Evolutionary conservation across 2,797 vertebrate species (phyloP).

Genomic region (Enteromius treurensis): DNA sequence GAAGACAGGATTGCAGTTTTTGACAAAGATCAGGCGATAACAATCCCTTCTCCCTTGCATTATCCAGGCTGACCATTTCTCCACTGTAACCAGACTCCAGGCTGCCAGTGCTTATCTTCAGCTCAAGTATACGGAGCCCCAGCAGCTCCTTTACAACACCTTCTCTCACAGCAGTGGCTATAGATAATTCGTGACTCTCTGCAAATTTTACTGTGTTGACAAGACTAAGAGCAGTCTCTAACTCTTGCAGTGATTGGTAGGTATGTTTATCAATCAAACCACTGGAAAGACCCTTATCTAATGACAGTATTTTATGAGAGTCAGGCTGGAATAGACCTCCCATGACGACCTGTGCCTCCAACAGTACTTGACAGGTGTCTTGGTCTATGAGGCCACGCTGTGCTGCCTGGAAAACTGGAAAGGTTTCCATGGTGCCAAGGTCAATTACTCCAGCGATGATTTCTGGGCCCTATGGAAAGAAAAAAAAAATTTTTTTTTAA

Average conservation of each 20-base stretch:
- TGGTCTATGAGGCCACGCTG: slow-evolving; percentile 94
- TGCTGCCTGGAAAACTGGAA: slow-evolving; percentile 90
- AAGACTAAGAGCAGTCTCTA: slow-evolving; percentile 75
- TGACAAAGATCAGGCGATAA: slow-evolving; percentile 70
- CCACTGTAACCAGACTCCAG: slow-evolving; percentile 68
- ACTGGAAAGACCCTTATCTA: slow-evolving; percentile 80
- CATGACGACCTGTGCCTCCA: slow-evolving; percentile 89
- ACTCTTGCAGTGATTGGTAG: slow-evolving; percentile 75
- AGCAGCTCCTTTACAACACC: slow-evolving; percentile 80
- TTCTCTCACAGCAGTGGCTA: slow-evolving; percentile 78
- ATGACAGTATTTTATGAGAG: slow-evolving; percentile 76
- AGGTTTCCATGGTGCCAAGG: slow-evolving; percentile 92
- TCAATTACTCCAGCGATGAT: slow-evolving; percentile 93
- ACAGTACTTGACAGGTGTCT: slow-evolving; percentile 86
- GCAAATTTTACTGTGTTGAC: slow-evolving; percentile 60
- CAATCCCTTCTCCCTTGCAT: slow-evolving; percentile 75
- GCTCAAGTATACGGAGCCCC: slow-evolving; percentile 86
- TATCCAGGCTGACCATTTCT: slow-evolving; percentile 77
- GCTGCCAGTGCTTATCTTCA: slow-evolving; percentile 81
- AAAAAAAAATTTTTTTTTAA: too few species aligned
- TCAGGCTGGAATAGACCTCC: slow-evolving; percentile 86
- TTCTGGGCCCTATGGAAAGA: slow-evolving; percentile 77
- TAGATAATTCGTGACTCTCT: slow-evolving; percentile 71
- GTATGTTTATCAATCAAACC: slow-evolving; percentile 80
- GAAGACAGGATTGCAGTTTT: slow-evolving; percentile 76